Base-by-base conservation (phyloP, 2,797 vertebrate species). In the Sebastes hubbsi region DNA sequence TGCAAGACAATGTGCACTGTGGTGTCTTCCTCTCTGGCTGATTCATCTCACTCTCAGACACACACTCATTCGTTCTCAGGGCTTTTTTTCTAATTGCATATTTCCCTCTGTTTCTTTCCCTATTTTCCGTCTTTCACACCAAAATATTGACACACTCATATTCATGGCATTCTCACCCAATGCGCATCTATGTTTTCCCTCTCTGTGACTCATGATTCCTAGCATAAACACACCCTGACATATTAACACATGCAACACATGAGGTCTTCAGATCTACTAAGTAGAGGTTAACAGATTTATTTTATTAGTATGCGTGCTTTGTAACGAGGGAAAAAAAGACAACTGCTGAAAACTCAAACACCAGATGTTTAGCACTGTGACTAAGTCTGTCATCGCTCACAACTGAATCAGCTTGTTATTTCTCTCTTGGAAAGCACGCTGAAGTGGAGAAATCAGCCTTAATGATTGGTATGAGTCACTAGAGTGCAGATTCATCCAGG, bases 361-460 rank as follows among this genome's bases (percentile, higher is more conserved):
- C 78, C 87, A 89, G 84, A 88, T 91, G 87, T 90, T 75, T 36
- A 69, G 60, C 55, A 54, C 84, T 38, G 20, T 77, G 84, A 87
- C 81, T 30, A 85, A 75, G 64, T 9, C 70, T 81, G 85, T 83
- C 78, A 71, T 87, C 72, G 79, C 71, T 81, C 59, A 69, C 52
- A 78, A 78, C 32, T 75, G 77, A 80, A 72, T 90, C 75, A 42
- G 75, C 72, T 78, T 79, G 12, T 67, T 85, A 7, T 49, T 81
- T 81, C 77, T 70, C 62, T 79, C 13, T 83, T 85, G 77, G 68
- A 84, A 64, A 64, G 66, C 18, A 22, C 30, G 25, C 54, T 68
- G 60, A 68, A 74, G 59, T 56, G 63, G 42, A 81, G 65, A 74
- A 77, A 76, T 71, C 4, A 2, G 42, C 49, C 54, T 38, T 72